Evolutionary conservation across 2,797 vertebrate species (phyloP).

Genomic region (Fistularia commersonii): DNA sequence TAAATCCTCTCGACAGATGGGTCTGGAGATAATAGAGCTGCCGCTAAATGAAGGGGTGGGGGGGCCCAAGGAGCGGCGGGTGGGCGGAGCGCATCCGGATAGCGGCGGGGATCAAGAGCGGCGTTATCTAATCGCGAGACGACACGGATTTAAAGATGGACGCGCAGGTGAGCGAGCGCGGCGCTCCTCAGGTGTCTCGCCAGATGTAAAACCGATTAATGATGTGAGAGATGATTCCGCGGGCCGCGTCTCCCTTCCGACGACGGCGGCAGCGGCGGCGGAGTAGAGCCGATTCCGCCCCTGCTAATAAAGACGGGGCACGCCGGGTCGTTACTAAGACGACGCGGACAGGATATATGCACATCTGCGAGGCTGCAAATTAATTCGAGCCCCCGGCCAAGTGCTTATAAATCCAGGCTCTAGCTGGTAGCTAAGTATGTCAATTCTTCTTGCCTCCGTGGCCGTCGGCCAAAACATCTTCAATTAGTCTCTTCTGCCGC

Average conservation of each 20-base stretch:
- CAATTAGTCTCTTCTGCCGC: conserved; percentile 49
- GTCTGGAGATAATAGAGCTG: conserved; percentile 49
- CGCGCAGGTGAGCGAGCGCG: conserved; percentile 11
- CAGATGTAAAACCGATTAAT: conserved; percentile 44
- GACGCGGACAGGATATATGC: conserved; percentile 45
- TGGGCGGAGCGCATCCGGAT: conserved; percentile 28
- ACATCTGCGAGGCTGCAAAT: conserved; percentile 58
- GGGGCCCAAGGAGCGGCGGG: conserved; percentile 17
- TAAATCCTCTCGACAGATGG: conserved; percentile 73
- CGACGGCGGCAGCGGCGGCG: too few species aligned
- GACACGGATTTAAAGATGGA: conserved; percentile 35
- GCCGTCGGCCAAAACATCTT: conserved; percentile 38
- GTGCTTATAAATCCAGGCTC: conserved; percentile 49
- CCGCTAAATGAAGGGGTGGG: conserved; percentile 38
- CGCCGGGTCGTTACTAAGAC: conserved; percentile 30
- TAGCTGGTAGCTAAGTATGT: conserved; percentile 48
- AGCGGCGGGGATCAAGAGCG: conserved; percentile 49
- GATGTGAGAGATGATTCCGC: too few species aligned
- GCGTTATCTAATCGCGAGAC: conserved; percentile 57
- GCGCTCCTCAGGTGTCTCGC: conserved; percentile 10
- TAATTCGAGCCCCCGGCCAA: conserved; percentile 51
- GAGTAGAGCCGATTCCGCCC: background rate
- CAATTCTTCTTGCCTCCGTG: conserved; percentile 43
- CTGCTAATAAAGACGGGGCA: conserved; percentile 10
- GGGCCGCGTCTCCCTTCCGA: too few species aligned